A percentile compares a stretch with the other conserved stretches of the same genome.
phyloP scores from a whole-genome alignment of 2,888 invertebrate species.

The Lobophora halterata region DNA sequence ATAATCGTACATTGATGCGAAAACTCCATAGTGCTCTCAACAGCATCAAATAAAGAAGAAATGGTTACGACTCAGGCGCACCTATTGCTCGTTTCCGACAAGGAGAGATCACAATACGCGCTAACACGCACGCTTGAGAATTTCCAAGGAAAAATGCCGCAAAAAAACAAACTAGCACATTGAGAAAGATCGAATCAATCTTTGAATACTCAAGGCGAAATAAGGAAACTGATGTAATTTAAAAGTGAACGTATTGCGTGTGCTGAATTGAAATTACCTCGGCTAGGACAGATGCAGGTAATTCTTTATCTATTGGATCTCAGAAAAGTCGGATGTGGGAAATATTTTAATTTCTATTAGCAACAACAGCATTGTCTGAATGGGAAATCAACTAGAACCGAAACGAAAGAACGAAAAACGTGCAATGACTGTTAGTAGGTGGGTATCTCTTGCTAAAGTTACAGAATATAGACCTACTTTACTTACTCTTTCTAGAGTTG shows the following conservation, averaged over 20 bases:
- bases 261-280: constrained; percentile 35
- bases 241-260: constrained; percentile 58
- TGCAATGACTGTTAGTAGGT: no score
- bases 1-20: constrained; percentile 36
- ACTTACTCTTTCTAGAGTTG: no score
- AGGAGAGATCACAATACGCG: constrained; percentile 50
- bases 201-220: constrained; percentile 37
- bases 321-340: constrained; percentile 15
- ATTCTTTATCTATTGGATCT: constrained; percentile 18
- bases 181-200: constrained; percentile 43
- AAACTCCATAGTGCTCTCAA: constrained; percentile 11
- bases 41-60: constrained; percentile 31
- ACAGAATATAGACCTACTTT: no score
- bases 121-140: constrained; percentile 55
- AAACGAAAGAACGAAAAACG: no score
- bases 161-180: constrained; percentile 38
- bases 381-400: not conserved
- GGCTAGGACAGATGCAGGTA: constrained; percentile 23
- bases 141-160: constrained; percentile 66
- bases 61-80: constrained; percentile 36
- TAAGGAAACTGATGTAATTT: constrained; percentile 56
- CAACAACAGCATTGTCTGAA: not conserved
- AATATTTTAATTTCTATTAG: constrained; percentile 15
- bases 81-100: constrained; percentile 32
- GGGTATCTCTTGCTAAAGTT: no score